A percentile compares a stretch with the other conserved stretches of the same genome.
Evolutionary conservation across 2,113 vertebrate genomes (phyloP).

Genomic region (Ictalurus punctatus): DNA sequence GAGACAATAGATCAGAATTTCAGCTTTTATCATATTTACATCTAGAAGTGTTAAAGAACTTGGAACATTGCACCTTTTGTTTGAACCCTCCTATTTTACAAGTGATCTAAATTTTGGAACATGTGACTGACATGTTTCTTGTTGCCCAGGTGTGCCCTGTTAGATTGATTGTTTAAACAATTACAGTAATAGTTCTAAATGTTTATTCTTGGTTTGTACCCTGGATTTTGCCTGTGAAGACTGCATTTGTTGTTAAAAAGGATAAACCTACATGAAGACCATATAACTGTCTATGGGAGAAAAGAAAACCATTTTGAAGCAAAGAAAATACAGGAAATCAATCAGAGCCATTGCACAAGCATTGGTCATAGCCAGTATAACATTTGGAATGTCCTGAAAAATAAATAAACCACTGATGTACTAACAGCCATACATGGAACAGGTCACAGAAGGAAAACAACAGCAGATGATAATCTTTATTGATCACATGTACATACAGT

Average conservation of each 20-base stretch:
- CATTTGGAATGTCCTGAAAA: background rate
- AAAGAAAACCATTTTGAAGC: background rate
- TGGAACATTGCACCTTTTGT: too few species aligned
- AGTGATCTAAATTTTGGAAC: too few species aligned
- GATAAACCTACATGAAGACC: background rate
- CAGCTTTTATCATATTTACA: too few species aligned
- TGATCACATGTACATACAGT: too few species aligned
- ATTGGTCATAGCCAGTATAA: background rate
- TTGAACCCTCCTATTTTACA: too few species aligned
- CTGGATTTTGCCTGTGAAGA: background rate
- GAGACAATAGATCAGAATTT: background rate
- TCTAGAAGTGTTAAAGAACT: too few species aligned
- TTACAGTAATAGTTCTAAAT: background rate
- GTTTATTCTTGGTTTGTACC: background rate
- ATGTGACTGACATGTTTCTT: too few species aligned
- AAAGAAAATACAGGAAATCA: background rate
- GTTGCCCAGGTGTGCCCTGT: too few species aligned
- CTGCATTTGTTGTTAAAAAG: background rate
- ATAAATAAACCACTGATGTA: background rate
- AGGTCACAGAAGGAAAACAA: background rate
- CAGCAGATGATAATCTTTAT: background rate
- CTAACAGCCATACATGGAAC: background rate
- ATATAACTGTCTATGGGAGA: background rate
- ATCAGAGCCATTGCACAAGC: background rate
- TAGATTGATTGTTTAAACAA: too few species aligned